Conservation (phyloP, 2,113 vertebrate genomes). For the Pteronura brasiliensis region DNA sequence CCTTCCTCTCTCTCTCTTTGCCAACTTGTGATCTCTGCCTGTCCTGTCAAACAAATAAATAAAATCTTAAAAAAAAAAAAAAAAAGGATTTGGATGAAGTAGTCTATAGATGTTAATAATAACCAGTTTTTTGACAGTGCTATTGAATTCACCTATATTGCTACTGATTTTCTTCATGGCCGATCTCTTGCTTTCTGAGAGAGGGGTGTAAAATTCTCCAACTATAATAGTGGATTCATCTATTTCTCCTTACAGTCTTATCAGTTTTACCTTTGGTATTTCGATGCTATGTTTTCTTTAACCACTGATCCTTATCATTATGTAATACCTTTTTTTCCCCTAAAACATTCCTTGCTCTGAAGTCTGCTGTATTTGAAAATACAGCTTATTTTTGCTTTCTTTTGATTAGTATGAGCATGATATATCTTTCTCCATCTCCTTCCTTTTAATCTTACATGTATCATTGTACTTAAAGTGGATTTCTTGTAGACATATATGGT, state of each 20-base stretch:
- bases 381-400: not conserved
- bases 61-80: no score
- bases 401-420: not conserved
- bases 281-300: not conserved
- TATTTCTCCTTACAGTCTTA: not conserved
- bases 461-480: not conserved
- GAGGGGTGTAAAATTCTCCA: not conserved
- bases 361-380: not conserved
- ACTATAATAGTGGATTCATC: not conserved
- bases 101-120: not conserved
- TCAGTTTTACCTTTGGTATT: not conserved
- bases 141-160: not conserved
- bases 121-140: not conserved
- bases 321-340: not conserved
- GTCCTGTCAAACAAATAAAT: no score
- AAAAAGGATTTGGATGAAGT: not conserved
- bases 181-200: not conserved
- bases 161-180: not conserved
- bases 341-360: not conserved
- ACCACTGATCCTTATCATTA: not conserved
- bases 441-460: not conserved
- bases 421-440: not conserved
- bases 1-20: no score
- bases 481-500: not conserved
- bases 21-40: no score